Evolutionary conservation across 1,140 invertebrate species (phyloP), one percentile per base, ranked within the genome.

Genomic region (Stenopsyche tienmushanensis): DNA sequence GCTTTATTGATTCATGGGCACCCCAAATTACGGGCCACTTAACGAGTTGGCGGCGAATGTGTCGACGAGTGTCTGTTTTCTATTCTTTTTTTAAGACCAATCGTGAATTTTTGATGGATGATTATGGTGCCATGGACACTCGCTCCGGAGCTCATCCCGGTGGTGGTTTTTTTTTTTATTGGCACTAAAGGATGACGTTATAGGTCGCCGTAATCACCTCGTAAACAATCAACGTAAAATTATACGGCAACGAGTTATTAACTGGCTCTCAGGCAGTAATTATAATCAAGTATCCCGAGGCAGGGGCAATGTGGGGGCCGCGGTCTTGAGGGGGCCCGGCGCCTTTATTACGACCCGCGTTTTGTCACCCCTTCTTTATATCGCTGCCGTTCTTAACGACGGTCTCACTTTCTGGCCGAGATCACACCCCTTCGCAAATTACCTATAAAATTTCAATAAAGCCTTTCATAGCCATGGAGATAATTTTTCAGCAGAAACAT

Each of bases 211-310:
- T 70, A 70, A 70, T 70, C 68, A 70, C 68, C 64, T 70, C 68
- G 64, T 70, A 70, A 70, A 70, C 68, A 70, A 70, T 70, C 68
- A 70, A 70, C 68, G 68, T 70, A 66, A 70, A 69, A 66, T 66
- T 70, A 70, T 70, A 70, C 68, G 68, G 64, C 68, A 70, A 70
- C 62, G 68, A 70, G 68, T 70, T 70, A 70, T 70, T 70, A 66
- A 70, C 68, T 66, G 64, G 58, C 60, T 66, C 54, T 47, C 45
- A 52, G 29, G 60, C 53, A 55, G 68, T 70, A 70, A 70, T 70
- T 70, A 66, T 70, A 70, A 70, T 70, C 68, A 70, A 70, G 68
- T 66, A 55, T 65, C 67, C 47, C 8, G 41, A 34, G 58, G 26
- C 39, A 17, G 34, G 62, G 18, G 41, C 39, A 10, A 21, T 24